These are phyloP conservation scores for Nephila pilipes DNA, from an alignment of 1,140 invertebrate genomes.

Conservation along the genomic window DNA sequence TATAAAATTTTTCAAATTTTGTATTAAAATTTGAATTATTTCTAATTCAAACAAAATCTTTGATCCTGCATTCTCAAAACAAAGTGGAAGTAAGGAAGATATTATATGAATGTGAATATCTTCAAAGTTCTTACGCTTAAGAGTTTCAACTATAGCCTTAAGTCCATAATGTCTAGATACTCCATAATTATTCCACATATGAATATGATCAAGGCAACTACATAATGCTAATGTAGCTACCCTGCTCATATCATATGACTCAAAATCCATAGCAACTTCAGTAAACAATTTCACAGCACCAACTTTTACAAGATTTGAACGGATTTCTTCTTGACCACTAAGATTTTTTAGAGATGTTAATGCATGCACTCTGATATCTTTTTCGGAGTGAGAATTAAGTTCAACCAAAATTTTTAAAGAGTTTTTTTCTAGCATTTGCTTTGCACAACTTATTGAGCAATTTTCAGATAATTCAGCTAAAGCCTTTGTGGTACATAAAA, in stretches of 20 bases:
- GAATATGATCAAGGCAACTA: conserved; percentile 29
- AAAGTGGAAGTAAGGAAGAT: conserved; percentile 37
- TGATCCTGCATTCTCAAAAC: conserved; percentile 5
- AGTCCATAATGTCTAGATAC: conserved; percentile 21
- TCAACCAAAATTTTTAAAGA: conserved; percentile 35
- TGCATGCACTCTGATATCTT: neutral
- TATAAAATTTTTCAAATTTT: conserved; percentile 40
- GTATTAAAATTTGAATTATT: conserved; percentile 22
- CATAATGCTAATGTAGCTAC: conserved; percentile 49
- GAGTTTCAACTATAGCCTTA: conserved; percentile 50
- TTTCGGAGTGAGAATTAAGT: conserved; percentile 29
- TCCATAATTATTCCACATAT: conserved; percentile 49
- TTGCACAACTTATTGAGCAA: conserved; percentile 24
- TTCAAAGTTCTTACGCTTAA: neutral
- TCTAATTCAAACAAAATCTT: conserved; percentile 35
- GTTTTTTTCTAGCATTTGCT: conserved; percentile 31
- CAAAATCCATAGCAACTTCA: neutral
- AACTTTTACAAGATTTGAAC: conserved; percentile 34
- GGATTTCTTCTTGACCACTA: neutral
- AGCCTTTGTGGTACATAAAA: conserved; percentile 33
- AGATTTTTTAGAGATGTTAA: conserved; percentile 48
- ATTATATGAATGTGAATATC: conserved; percentile 59
- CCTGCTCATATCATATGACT: conserved; percentile 18
- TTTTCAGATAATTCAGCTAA: conserved; percentile 53
- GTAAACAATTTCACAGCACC: conserved; percentile 55